Percentiles rank a stretch among this genome's conserved stretches.
Conservation (phyloP, 2,797 vertebrate species). For the Melanotaenia parkinsoni region DNA sequence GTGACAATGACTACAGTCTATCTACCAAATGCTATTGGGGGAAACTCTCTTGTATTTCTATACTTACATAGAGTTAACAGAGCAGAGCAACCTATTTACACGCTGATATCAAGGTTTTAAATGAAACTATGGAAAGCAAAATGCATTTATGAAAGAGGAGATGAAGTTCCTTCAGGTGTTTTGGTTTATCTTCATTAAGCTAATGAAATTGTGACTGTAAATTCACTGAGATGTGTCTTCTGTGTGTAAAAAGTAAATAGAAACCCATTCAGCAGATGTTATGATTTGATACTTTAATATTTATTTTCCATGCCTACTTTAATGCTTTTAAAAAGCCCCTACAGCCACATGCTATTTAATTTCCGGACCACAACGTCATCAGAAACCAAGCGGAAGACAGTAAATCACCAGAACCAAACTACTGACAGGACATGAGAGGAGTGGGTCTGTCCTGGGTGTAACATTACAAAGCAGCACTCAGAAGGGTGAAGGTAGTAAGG, state of each 20-base stretch:
- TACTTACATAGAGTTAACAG: background rate
- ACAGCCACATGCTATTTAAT: constrained; percentile 9
- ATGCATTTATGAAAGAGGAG: background rate
- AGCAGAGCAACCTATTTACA: background rate
- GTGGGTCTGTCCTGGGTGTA: constrained; percentile 36
- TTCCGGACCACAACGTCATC: constrained; percentile 10
- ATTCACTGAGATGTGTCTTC: background rate
- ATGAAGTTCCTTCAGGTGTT: background rate
- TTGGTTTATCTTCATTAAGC: background rate
- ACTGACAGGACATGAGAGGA: constrained; percentile 42
- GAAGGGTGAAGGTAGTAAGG: constrained; percentile 45
- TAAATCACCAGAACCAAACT: constrained; percentile 52
- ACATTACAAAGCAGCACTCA: constrained; percentile 49
- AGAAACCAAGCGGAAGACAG: constrained; percentile 45
- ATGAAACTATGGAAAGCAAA: background rate
- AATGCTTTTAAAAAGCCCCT: background rate
- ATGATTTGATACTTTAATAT: background rate
- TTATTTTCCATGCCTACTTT: background rate
- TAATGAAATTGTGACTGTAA: background rate
- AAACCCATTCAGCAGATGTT: background rate
- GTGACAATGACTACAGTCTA: background rate
- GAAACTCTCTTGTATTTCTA: background rate
- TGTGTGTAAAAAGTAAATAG: background rate
- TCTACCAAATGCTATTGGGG: background rate
- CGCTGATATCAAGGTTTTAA: no score